These are phyloP conservation scores for Listronotus oregonensis DNA, from an alignment of 1,140 invertebrate genomes.

Conservation along the genomic window DNA sequence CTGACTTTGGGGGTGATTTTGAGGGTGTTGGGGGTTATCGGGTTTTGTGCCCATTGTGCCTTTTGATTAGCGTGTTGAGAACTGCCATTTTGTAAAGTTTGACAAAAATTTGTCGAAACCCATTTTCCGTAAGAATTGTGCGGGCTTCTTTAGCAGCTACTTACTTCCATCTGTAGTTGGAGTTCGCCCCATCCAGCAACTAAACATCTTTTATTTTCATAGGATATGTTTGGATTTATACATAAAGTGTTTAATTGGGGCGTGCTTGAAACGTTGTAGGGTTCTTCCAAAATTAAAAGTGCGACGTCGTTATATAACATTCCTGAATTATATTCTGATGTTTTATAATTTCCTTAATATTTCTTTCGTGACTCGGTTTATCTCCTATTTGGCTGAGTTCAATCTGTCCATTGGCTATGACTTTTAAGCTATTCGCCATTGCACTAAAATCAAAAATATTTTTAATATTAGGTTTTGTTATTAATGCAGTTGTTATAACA, in stretches of 20 bases:
- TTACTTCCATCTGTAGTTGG: constrained; percentile 14
- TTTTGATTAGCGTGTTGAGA: no score
- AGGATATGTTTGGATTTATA: constrained; percentile 54
- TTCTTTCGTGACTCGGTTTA: constrained; percentile 64
- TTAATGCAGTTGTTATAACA: no score
- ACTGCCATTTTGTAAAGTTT: no score
- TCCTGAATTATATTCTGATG: constrained; percentile 60
- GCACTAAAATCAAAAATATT: background rate
- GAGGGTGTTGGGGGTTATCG: no score
- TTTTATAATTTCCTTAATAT: constrained; percentile 59
- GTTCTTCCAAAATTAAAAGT: constrained; percentile 61
- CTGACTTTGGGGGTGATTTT: no score
- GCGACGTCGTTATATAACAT: constrained; percentile 65
- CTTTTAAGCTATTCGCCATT: constrained; percentile 54
- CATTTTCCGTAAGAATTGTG: no score
- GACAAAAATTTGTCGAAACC: no score
- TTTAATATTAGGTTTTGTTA: no score
- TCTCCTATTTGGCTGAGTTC: constrained; percentile 68
- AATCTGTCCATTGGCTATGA: constrained; percentile 74
- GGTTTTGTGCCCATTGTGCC: no score
- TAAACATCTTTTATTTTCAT: constrained; percentile 62
- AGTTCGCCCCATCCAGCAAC: constrained; percentile 83
- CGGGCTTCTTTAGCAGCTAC: no score
- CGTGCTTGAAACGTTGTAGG: constrained; percentile 59
- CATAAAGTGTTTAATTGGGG: constrained; percentile 60